These are phyloP conservation scores for Pygoscelis antarcticus DNA, from an alignment of 2,113 vertebrate species.

Conservation along the genomic window DNA sequence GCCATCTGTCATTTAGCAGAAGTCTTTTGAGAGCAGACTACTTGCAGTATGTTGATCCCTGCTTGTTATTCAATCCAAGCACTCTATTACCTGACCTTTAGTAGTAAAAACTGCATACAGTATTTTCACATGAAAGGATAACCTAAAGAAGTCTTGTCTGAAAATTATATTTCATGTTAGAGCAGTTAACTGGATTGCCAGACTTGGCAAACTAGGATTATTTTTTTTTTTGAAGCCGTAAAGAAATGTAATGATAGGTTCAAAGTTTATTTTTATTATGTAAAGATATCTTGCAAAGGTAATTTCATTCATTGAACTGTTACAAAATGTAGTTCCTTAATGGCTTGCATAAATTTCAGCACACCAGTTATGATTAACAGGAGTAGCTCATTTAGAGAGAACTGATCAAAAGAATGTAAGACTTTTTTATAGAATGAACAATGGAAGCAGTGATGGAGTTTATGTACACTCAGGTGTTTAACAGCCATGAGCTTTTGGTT, in stretches of 20 bases:
- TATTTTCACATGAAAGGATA: neutral
- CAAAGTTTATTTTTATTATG: neutral
- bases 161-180: neutral
- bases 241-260: neutral
- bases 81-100: neutral
- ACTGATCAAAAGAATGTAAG: neutral
- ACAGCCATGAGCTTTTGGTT: neutral
- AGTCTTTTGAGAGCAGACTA: neutral
- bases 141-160: neutral
- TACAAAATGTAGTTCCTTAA: neutral
- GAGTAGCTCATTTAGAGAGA: neutral
- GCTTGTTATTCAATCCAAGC: constrained; percentile 12
- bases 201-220: neutral
- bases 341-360: neutral
- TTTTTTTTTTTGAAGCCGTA: neutral
- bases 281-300: neutral
- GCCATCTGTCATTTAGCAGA: constrained; percentile 49
- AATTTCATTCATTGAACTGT: neutral
- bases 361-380: neutral
- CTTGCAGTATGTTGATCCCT: neutral
- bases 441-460: neutral
- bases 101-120: neutral
- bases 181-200: neutral
- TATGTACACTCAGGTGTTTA: neutral
- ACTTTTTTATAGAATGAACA: neutral